Evolutionary conservation across 1,140 invertebrate species (phyloP), one percentile per base, ranked within the genome.

Genomic region (Orius insidiosus): DNA sequence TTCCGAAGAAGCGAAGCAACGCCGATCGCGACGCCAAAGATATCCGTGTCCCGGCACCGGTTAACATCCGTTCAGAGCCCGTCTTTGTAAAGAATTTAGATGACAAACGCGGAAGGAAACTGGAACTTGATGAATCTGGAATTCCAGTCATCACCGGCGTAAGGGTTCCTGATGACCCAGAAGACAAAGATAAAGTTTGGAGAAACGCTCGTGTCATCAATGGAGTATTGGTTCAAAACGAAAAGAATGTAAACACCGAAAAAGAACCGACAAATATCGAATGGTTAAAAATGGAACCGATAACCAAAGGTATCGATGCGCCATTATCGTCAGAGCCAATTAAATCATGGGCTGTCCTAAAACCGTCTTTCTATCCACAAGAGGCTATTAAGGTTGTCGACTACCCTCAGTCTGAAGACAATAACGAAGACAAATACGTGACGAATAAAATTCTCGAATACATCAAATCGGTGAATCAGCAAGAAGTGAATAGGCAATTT

Each of bases 161-260:
- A 1, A 69, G 83, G 45, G 74, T 85, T 13, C 83, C 84, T 0
- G 84, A 89, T 53, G 80, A 85, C 45, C 80, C 83, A 37, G 73
- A 74, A 37, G 84, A 88, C 54, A 76, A 76, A 46, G 7, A 31
- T 5, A 78, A 81, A 56, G 78, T 73, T 1, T 89, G 83, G 83
- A 68, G 85, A 40, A 88, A 88, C 61, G 84, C 84, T 0, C 64
- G 84, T 47, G 82, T 89, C 1, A 81, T 88, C 16, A 86, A 88
- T 54, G 79, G 80, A 59, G 56, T 87, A 45, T 45, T 45, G 14
- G 61, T 83, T 2, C 55, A 54, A 30, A 52, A 55, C n/a, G 50
- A 53, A 16, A 55, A 56, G 41, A 51, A 33, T 11, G 19, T 16
- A 8, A 42, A 8, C 6, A 9, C 43, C 30, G 30, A 34, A 33